These are phyloP conservation scores for Ptychodera flava DNA, from an alignment of 35 echinoderm and acorn worm genomes.

Conservation along the genomic window DNA sequence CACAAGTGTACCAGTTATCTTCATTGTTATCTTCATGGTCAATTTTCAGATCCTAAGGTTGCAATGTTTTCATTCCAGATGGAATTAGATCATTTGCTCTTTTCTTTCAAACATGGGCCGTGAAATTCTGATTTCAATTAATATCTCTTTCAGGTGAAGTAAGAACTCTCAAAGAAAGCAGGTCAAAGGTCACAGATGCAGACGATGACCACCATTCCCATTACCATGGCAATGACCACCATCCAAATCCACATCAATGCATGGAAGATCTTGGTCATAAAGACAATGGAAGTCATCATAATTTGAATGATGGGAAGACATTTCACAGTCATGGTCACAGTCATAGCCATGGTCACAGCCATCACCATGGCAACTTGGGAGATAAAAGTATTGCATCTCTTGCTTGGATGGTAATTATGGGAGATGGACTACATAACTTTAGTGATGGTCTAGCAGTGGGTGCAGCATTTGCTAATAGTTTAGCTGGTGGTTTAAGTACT, in stretches of 20 bases:
- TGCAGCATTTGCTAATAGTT: slow-evolving; percentile 75
- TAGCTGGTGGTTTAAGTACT: slow-evolving; percentile 80
- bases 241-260: too few relatives aligned
- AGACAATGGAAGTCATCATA: not conserved
- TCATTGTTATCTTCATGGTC: too few relatives aligned
- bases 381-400: slow-evolving; percentile 49
- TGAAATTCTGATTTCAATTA: too few relatives aligned
- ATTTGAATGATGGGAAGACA: not conserved
- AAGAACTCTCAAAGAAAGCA: too few relatives aligned
- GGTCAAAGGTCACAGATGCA: too few relatives aligned
- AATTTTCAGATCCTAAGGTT: too few relatives aligned
- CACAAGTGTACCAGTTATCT: too few relatives aligned
- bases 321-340: slow-evolving; percentile 31
- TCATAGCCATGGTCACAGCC: slow-evolving; percentile 55
- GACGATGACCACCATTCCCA: not conserved
- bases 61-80: too few relatives aligned
- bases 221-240: slow-evolving; percentile 12
- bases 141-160: too few relatives aligned
- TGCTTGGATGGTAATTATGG: slow-evolving; percentile 78
- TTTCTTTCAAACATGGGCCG: too few relatives aligned
- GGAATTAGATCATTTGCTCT: too few relatives aligned
- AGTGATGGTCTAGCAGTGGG: slow-evolving; percentile 87
- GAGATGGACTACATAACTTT: slow-evolving; percentile 89
- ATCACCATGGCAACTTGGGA: not conserved
- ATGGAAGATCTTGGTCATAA: too few relatives aligned